phyloP scores from a whole-genome alignment of 2,797 vertebrate genomes.

The Hydrophis major region DNA sequence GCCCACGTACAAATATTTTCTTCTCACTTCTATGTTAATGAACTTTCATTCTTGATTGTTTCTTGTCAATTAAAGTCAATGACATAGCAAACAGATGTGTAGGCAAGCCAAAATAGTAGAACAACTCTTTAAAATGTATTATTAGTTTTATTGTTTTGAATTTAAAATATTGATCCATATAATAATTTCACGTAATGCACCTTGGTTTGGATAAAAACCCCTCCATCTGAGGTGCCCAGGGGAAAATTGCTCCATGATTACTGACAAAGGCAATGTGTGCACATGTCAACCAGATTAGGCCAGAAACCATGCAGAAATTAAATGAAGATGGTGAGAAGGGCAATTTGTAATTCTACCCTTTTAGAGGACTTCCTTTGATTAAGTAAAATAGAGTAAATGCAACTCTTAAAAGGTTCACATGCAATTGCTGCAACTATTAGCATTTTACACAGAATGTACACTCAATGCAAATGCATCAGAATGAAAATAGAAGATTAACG shows the following conservation, averaged over 20 bases:
- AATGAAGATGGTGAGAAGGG: background rate
- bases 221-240: background rate
- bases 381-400: background rate
- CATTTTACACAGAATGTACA: background rate
- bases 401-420: background rate
- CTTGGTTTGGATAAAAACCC: background rate
- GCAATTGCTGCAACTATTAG: background rate
- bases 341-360: background rate
- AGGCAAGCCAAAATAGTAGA: background rate
- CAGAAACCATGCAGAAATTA: background rate
- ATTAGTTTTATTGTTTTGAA: background rate
- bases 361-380: background rate
- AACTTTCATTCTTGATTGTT: background rate
- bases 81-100: background rate
- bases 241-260: background rate
- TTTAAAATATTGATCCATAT: background rate
- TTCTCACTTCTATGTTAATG: background rate
- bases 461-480: background rate
- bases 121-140: background rate
- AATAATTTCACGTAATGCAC: background rate
- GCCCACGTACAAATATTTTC: background rate
- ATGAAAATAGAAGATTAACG: background rate
- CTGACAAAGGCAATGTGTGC: background rate
- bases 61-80: background rate
- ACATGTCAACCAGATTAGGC: background rate